These are phyloP conservation scores for Chironomus tepperi DNA, from an alignment of 1,140 invertebrate genomes.

Conservation along the genomic window DNA sequence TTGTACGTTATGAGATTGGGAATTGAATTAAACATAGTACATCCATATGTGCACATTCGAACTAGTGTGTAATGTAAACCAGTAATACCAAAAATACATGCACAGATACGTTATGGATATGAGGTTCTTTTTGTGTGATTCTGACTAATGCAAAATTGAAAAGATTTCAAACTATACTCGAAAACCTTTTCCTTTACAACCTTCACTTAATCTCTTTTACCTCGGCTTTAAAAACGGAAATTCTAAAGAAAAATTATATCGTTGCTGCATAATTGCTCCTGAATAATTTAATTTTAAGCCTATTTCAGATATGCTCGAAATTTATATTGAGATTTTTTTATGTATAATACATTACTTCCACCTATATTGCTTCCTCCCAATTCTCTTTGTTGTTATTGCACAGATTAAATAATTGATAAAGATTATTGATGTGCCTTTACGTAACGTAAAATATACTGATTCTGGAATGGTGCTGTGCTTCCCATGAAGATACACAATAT, in stretches of 20 bases:
- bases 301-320: background rate
- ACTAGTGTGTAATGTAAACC: background rate
- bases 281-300: background rate
- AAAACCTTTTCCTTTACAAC: too few relatives aligned
- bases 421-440: background rate
- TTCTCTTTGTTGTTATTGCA: background rate
- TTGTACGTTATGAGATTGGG: background rate
- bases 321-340: background rate
- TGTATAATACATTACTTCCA: background rate
- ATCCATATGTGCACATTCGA: background rate
- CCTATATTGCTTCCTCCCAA: background rate
- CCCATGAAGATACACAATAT: background rate
- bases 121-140: background rate
- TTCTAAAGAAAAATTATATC: background rate
- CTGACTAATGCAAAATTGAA: too few relatives aligned
- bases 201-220: too few relatives aligned
- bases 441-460: too few relatives aligned
- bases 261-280: background rate
- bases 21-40: background rate
- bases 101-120: background rate
- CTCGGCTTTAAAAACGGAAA: too few relatives aligned
- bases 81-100: constrained; percentile 5
- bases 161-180: too few relatives aligned
- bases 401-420: background rate
- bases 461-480: background rate